Conservation (phyloP, 2,888 invertebrate species). For the Drosophila nigricruria region DNA sequence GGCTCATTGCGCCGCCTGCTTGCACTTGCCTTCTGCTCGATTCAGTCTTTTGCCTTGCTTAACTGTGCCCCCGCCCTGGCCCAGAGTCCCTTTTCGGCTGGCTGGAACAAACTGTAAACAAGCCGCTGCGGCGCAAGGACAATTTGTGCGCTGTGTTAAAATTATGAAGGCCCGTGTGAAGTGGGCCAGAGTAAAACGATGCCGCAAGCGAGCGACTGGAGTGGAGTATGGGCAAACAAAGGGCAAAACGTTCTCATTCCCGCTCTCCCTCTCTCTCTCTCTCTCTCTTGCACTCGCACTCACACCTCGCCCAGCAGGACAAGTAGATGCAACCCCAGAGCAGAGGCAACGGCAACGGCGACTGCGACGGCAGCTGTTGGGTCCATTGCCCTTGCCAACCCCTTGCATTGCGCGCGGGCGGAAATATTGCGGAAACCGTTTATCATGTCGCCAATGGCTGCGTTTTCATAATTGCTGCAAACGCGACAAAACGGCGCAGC, state of each 20-base stretch:
- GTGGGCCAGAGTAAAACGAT: slow-evolving; percentile 59
- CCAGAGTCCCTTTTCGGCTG: slow-evolving; percentile 17
- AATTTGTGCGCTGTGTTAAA: slow-evolving; percentile 63
- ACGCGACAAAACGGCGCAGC: slow-evolving; percentile 18
- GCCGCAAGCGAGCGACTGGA: slow-evolving; percentile 14
- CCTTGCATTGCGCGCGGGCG: slow-evolving; percentile 37
- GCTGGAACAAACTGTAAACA: slow-evolving; percentile 54
- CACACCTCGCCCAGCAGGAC: neutral
- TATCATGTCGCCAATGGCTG: slow-evolving; percentile 82
- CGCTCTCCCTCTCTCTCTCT: neutral
- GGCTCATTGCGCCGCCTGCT: neutral
- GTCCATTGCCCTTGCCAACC: slow-evolving; percentile 60
- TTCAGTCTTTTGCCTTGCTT: slow-evolving; percentile 11
- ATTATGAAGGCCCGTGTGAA: slow-evolving; percentile 63
- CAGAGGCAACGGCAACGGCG: slow-evolving; percentile 29
- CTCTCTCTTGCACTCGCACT: neutral
- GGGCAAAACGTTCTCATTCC: slow-evolving; percentile 7
- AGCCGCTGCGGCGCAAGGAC: slow-evolving; percentile 49
- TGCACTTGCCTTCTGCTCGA: slow-evolving; percentile 15
- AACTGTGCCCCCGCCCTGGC: slow-evolving; percentile 3
- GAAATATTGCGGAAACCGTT: slow-evolving; percentile 82
- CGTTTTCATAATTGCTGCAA: slow-evolving; percentile 77
- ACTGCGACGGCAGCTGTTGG: slow-evolving; percentile 52
- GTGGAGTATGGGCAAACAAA: slow-evolving; percentile 19
- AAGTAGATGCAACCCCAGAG: slow-evolving; percentile 42